These are phyloP conservation scores for Furcula furcula DNA, from an alignment of 2,888 invertebrate genomes.

Conservation along the genomic window DNA sequence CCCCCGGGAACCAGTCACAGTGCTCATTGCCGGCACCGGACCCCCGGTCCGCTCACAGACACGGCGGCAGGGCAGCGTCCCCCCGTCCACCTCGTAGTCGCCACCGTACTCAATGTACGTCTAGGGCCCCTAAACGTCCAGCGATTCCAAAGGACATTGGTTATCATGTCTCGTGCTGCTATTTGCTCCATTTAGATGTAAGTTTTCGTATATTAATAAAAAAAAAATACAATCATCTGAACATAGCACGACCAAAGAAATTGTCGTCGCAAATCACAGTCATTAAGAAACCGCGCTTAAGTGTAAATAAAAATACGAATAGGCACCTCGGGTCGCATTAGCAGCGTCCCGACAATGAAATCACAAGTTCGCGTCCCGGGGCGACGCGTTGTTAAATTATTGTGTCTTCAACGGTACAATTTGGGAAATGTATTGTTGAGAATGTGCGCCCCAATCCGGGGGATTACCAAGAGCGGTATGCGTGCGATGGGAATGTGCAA, in stretches of 20 bases:
- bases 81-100: too few species aligned
- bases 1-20: too few species aligned
- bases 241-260: conserved; percentile 2
- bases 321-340: conserved; percentile 34
- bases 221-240: background rate
- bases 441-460: conserved; percentile 48
- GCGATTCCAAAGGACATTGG: too few species aligned
- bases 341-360: conserved; percentile 29
- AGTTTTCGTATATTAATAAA: too few species aligned
- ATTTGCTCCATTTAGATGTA: too few species aligned
- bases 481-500: conserved; percentile 52
- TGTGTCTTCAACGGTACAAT: conserved; percentile 69
- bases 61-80: too few species aligned
- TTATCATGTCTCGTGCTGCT: too few species aligned
- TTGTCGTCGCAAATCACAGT: conserved; percentile 27
- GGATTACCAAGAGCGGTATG: conserved; percentile 53
- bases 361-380: conserved; percentile 32
- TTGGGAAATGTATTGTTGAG: conserved; percentile 63
- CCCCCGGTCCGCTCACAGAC: too few species aligned
- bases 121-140: too few species aligned
- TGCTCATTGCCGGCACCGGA: too few species aligned
- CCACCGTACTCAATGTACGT: too few species aligned
- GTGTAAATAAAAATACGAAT: conserved; percentile 29
- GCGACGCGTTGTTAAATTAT: conserved; percentile 62
- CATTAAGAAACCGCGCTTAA: conserved; percentile 25